Base-by-base conservation (phyloP, 2,113 vertebrate species). In the Alectura lathami region DNA sequence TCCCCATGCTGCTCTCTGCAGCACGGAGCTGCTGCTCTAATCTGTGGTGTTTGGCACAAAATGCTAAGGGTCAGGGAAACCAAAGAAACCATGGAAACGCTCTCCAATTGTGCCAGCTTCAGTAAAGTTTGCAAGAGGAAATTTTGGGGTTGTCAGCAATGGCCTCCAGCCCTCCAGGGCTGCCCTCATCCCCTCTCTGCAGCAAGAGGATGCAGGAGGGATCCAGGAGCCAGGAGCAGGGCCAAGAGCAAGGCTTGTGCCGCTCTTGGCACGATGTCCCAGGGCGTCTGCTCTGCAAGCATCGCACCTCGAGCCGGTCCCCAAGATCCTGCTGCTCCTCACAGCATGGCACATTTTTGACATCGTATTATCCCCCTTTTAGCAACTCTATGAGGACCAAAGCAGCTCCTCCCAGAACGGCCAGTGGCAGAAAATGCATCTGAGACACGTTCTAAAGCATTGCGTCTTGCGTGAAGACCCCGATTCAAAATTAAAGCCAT, bases 191-290 rank as follows among this genome's bases (percentile, higher is more conserved):
- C 43, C 9, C 34, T 11, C n/a, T 59, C 47, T 4, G 0, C 26
- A 32, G 51, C 1, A 2, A 21, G 30, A 45, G 11, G 32, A 82
- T n/a, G 42, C 60, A 16, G 14, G 62, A 43, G 6, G 17, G 38
- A 22, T 3, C 6, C 5, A n/a, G 50, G 50, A 70, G 62, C 57
- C 6, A 17, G 1, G n/a, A 69, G 78, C 18, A 53, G 26, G 22
- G 30, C 22, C 7, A n/a, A 36, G 26, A 81, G 45, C 1, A 1
- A 63, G 54, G 17, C 24, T 42, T 0, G 2, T 34, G 54, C 60
- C 0, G 2, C 11, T 2, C 17, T 9, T 12, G 63, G 16, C 2
- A 4, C 2, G 5, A 38, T 3, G 40, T 34, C 57, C 57, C 23
- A 62, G 30, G 2, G 4, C 1, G 1, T 29, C 66, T 30, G n/a